Percentiles rank a stretch among this genome's conserved stretches.
These are phyloP conservation scores for Xylophagus ater DNA, from an alignment of 2,888 invertebrate species.

Conservation along the genomic window DNA sequence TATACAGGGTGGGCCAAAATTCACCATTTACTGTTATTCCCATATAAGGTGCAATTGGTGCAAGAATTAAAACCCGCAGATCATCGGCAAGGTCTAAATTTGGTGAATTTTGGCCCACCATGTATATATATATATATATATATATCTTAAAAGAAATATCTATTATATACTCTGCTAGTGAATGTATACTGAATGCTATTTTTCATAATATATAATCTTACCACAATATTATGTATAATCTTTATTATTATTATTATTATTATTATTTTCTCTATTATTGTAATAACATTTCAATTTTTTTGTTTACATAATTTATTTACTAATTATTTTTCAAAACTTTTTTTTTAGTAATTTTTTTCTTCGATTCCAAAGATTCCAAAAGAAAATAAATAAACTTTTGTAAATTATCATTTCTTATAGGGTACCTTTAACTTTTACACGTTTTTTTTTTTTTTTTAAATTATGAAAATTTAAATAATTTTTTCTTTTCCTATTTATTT, in stretches of 20 bases:
- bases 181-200: conserved; percentile 41
- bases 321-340: conserved; percentile 13
- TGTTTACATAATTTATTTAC: conserved; percentile 20
- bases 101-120: no score
- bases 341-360: conserved; percentile 7
- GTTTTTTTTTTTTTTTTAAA: background rate
- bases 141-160: conserved; percentile 5
- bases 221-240: conserved; percentile 18
- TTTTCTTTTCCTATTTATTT: conserved; percentile 8
- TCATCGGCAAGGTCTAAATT: no score
- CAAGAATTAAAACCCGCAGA: no score
- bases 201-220: conserved; percentile 27
- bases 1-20: no score
- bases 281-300: conserved; percentile 14
- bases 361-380: conserved; percentile 4
- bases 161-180: conserved; percentile 37
- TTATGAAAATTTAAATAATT: background rate
- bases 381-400: conserved; percentile 9
- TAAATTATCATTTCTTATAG: conserved; percentile 5
- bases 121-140: no score
- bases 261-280: conserved; percentile 11
- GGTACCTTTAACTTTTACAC: background rate
- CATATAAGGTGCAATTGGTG: no score
- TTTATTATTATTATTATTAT: conserved; percentile 4
- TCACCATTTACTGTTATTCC: no score